Evolutionary conservation across 2,797 vertebrate species (phyloP).

Genomic region (Ispidina picta): DNA sequence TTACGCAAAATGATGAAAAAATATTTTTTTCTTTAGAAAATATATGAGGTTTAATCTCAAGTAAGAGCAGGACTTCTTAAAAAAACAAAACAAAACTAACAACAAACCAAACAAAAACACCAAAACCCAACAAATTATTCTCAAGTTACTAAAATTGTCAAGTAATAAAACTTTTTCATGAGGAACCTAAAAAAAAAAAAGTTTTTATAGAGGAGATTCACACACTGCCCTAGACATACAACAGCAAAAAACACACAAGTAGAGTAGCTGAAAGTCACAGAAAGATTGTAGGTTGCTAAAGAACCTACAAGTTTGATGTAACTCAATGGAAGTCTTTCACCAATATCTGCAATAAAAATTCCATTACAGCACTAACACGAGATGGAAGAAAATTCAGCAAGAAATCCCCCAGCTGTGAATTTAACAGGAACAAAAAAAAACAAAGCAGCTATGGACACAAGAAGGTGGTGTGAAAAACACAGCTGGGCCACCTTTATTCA

Average conservation of each 20-base stretch:
- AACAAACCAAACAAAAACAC: no score
- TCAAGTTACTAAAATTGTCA: background rate
- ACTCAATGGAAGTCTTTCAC: background rate
- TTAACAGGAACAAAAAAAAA: background rate
- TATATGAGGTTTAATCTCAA: background rate
- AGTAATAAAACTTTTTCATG: background rate
- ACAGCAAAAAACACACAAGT: background rate
- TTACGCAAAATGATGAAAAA: background rate
- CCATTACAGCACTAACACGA: background rate
- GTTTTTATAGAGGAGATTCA: background rate
- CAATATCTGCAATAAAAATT: background rate
- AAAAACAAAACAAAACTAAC: no score
- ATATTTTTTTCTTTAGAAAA: background rate
- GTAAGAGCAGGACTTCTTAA: background rate
- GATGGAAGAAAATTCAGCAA: background rate
- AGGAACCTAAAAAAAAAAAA: background rate
- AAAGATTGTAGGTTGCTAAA: background rate
- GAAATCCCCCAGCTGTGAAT: background rate
- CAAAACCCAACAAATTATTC: no score
- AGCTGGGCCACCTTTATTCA: background rate
- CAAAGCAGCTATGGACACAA: background rate
- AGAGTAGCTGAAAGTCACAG: background rate
- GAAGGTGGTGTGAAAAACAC: background rate
- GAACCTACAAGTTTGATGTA: background rate
- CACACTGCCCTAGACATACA: rapidly evolving